Evolutionary conservation across 2,888 invertebrate genomes (phyloP).

Genomic region (Heliconius ismenius): DNA sequence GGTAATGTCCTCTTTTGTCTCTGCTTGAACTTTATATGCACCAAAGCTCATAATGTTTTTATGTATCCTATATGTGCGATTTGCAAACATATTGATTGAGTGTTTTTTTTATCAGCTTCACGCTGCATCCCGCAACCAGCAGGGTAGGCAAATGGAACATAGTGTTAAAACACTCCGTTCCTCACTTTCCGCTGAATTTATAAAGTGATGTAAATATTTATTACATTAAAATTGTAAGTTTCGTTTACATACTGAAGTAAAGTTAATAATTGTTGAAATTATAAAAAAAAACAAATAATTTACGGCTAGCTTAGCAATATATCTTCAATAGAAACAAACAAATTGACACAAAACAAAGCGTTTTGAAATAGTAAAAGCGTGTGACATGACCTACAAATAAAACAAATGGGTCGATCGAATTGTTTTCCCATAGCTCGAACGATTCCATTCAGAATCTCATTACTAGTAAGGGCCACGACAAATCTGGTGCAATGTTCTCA

Average conservation of each 20-base stretch:
- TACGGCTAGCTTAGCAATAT: neutral
- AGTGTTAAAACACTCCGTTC: no score
- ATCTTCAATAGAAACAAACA: conserved; percentile 4
- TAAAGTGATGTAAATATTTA: neutral
- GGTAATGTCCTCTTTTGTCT: conserved; percentile 58
- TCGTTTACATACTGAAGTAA: neutral
- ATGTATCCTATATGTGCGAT: conserved; percentile 30
- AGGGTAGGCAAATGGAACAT: no score
- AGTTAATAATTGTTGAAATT: neutral
- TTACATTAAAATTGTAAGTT: neutral
- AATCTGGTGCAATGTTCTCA: conserved; percentile 80
- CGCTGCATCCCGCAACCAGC: no score
- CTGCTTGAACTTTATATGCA: conserved; percentile 50
- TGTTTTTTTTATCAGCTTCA: no score
- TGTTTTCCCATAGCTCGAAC: conserved; percentile 68
- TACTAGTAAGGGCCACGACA: conserved; percentile 78
- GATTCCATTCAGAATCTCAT: conserved; percentile 81
- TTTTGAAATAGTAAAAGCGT: conserved; percentile 32
- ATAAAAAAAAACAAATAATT: neutral
- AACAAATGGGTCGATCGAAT: conserved; percentile 66
- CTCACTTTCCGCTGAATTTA: no score
- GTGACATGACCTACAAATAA: conserved; percentile 72
- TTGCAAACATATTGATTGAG: neutral
- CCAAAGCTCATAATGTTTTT: conserved; percentile 51
- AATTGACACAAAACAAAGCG: conserved; percentile 22